Conservation (phyloP, 2,888 invertebrate genomes). For the Seladonia tumulorum region DNA sequence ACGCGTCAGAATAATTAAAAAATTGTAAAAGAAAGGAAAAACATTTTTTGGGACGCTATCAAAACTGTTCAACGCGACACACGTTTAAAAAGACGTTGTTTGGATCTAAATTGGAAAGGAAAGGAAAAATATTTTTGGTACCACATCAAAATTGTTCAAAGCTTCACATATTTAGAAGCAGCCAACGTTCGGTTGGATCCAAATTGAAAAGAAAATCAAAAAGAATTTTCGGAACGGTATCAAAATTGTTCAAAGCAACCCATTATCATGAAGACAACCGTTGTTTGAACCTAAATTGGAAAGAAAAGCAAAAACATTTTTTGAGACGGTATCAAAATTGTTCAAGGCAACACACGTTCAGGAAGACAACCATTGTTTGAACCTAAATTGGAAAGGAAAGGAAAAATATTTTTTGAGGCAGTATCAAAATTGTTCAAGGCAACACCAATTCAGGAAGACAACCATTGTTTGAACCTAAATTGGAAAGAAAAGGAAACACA, state of each 20-base stretch:
- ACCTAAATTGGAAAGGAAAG: no score
- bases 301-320: not conserved
- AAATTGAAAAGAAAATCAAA: not conserved
- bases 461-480: not conserved
- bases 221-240: not conserved
- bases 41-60: no score
- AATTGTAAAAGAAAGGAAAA: not conserved
- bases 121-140: not conserved
- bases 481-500: no score
- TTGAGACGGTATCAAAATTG: rapidly evolving
- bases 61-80: no score
- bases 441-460: not conserved
- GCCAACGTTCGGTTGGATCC: no score
- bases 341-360: not conserved
- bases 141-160: no score
- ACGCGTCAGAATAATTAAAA: not conserved
- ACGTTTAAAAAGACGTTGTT: no score
- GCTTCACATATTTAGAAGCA: not conserved
- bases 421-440: not conserved
- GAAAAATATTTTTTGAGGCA: no score
- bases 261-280: not conserved
- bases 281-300: not conserved
- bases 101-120: not conserved
- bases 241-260: not conserved
- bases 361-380: not conserved